Evolutionary conservation across 2,888 invertebrate genomes (phyloP).

Genomic region (Lasioglossum villosulum): DNA sequence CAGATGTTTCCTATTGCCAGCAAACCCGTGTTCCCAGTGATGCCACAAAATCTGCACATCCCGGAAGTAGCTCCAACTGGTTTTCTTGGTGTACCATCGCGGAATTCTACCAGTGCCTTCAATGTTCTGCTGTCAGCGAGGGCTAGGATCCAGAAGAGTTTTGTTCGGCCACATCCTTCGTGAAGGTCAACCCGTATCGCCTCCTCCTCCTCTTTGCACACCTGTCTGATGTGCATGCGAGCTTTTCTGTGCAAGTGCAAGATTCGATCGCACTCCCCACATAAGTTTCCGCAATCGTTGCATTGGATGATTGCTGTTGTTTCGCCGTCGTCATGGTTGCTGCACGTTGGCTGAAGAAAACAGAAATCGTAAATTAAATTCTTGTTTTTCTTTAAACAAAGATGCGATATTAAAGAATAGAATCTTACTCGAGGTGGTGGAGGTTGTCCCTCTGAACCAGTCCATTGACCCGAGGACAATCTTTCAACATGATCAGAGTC

Average conservation of each 20-base stretch:
- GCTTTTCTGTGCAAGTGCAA: constrained; percentile 96
- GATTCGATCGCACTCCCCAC: constrained; percentile 98
- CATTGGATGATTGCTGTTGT: constrained; percentile 97
- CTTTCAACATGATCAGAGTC: constrained; percentile 96
- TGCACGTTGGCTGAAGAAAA: constrained; percentile 90
- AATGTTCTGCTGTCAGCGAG: constrained; percentile 96
- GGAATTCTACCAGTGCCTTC: constrained; percentile 95
- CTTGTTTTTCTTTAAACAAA: neutral
- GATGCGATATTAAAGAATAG: neutral
- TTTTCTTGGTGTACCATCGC: constrained; percentile 89
- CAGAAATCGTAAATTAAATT: neutral
- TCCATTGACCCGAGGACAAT: constrained; percentile 92
- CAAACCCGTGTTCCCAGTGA: constrained; percentile 91
- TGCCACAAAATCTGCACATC: constrained; percentile 96
- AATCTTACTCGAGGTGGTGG: constrained; percentile 85
- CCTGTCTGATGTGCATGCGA: constrained; percentile 93
- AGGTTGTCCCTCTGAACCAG: constrained; percentile 87
- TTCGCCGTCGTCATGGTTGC: constrained; percentile 98
- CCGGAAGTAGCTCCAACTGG: constrained; percentile 86
- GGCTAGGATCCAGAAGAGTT: constrained; percentile 97
- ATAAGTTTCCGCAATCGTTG: constrained; percentile 95
- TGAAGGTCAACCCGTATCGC: constrained; percentile 98
- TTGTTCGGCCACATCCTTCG: constrained; percentile 97
- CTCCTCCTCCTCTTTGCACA: constrained; percentile 98
- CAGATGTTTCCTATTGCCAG: constrained; percentile 97